A percentile compares a stretch with the other conserved stretches of the same genome.
phyloP scores from a whole-genome alignment of 2,797 vertebrate species.

The Muscicapa comitata region DNA sequence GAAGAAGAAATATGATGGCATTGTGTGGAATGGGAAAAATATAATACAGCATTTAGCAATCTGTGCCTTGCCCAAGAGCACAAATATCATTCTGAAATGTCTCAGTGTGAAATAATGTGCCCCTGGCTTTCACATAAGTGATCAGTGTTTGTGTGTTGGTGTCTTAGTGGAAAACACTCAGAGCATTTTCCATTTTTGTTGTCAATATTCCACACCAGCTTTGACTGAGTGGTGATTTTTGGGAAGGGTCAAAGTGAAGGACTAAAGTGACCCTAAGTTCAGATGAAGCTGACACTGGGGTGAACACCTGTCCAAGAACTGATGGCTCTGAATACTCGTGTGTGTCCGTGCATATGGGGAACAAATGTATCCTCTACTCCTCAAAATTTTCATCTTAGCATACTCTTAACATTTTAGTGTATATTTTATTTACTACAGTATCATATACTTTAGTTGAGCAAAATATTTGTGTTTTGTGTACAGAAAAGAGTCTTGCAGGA shows the following conservation, averaged over 20 bases:
- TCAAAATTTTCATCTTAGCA: neutral
- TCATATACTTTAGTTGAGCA: neutral
- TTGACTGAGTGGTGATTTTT: neutral
- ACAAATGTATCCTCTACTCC: rapidly evolving
- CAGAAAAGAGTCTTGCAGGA: rapidly evolving
- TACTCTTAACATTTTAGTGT: neutral
- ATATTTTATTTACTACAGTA: neutral
- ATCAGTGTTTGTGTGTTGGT: neutral
- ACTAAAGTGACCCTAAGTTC: neutral
- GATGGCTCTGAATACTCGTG: neutral
- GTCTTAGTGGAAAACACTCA: neutral
- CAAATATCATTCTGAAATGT: neutral
- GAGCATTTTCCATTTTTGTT: neutral
- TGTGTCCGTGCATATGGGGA: rapidly evolving
- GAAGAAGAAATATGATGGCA: neutral
- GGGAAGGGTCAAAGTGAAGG: neutral
- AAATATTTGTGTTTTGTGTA: neutral
- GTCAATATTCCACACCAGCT: neutral
- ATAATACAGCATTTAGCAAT: neutral
- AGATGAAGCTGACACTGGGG: neutral
- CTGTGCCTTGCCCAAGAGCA: neutral
- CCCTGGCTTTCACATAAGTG: neutral
- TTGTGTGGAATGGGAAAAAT: neutral
- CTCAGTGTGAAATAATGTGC: neutral
- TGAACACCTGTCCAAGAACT: neutral